Evolutionary conservation across 1,140 invertebrate species (phyloP).

Genomic region (Halesus radiatus): DNA sequence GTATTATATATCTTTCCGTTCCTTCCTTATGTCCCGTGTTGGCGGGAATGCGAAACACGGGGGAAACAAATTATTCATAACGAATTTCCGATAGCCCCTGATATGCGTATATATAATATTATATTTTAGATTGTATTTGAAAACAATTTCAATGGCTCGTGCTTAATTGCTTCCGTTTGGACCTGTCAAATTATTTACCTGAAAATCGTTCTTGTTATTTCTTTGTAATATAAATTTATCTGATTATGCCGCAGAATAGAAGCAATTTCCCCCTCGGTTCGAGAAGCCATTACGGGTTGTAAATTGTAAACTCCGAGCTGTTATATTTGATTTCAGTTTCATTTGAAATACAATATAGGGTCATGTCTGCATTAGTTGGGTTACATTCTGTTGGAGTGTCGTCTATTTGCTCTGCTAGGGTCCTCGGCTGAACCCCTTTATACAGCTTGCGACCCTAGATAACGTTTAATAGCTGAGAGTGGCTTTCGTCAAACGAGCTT

Average conservation of each 20-base stretch:
- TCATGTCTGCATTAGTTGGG: constrained; percentile 8
- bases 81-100: too few species aligned
- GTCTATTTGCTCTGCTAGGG: constrained; percentile 15
- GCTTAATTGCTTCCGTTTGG: too few species aligned
- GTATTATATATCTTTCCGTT: too few species aligned
- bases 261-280: neutral
- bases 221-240: too few species aligned
- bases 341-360: constrained; percentile 28
- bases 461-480: constrained; percentile 35
- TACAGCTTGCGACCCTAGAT: constrained; percentile 17
- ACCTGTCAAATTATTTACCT: too few species aligned
- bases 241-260: too few species aligned
- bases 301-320: neutral
- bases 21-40: too few species aligned
- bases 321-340: constrained; percentile 38
- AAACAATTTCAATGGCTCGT: too few species aligned
- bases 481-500: constrained; percentile 19
- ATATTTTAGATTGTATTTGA: neutral
- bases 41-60: too few species aligned
- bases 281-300: neutral
- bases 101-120: neutral
- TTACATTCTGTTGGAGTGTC: neutral
- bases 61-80: too few species aligned
- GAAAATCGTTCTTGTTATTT: too few species aligned
- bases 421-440: constrained; percentile 2